Conservation (phyloP, 92 coral and sea anemone species). For the Epizoanthus ramosus region DNA sequence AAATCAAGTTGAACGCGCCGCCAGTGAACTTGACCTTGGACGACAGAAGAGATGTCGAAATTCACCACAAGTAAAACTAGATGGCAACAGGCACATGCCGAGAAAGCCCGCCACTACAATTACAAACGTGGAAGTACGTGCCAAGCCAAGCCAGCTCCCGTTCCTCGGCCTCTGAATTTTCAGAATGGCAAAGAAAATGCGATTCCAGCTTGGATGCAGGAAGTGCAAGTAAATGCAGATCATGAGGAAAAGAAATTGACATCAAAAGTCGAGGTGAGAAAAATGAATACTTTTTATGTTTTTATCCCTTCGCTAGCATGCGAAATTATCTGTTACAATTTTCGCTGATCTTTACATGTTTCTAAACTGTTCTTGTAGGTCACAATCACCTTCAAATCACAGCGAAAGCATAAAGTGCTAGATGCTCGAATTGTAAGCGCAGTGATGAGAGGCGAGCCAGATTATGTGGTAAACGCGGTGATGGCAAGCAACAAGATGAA, state of each 20-base stretch:
- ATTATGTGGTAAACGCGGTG: conserved; percentile 15
- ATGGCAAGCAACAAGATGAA: conserved; percentile 3
- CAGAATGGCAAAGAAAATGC: conserved; percentile 6
- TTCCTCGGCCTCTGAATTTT: not conserved
- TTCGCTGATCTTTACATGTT: not conserved
- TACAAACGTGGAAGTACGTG: conserved; percentile 3
- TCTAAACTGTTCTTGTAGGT: not conserved
- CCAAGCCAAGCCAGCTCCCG: conserved; percentile 7
- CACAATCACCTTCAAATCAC: not conserved
- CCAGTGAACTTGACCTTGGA: not conserved
- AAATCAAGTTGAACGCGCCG: conserved; percentile 11
- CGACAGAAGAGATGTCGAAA: conserved; percentile 23
- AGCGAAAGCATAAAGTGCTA: not conserved
- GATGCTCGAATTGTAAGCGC: conserved; percentile 11
- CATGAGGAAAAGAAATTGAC: not conserved
- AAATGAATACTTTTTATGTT: not conserved
- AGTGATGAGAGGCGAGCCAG: not conserved
- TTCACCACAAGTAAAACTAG: conserved; percentile 10
- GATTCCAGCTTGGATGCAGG: conserved; percentile 1
- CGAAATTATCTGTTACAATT: not conserved
- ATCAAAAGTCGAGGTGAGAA: conserved; percentile 4
- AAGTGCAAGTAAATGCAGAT: not conserved
- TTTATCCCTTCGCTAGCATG: not conserved
- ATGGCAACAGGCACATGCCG: not conserved
- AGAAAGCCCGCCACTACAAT: conserved; percentile 18